Evolutionary conservation across 2,113 vertebrate species (phyloP).

Genomic region (Anser cygnoides): DNA sequence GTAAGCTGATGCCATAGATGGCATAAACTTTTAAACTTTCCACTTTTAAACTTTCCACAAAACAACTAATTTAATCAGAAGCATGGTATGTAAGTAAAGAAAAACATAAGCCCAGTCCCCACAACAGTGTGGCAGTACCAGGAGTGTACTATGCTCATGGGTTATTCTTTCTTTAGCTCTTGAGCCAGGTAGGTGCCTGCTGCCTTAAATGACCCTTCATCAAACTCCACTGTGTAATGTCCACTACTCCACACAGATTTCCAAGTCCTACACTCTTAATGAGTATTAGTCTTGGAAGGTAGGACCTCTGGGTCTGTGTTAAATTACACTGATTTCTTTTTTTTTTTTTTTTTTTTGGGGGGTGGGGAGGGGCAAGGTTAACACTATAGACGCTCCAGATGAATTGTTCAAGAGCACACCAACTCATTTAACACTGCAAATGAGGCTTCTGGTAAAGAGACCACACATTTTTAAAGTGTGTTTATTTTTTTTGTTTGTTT

Average conservation of each 20-base stretch:
- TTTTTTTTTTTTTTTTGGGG: not conserved
- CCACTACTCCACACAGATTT: not conserved
- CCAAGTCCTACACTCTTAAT: accelerated
- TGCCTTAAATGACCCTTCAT: not conserved
- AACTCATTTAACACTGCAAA: not conserved
- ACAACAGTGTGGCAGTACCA: not conserved
- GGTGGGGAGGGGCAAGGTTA: not conserved
- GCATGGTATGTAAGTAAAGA: not conserved
- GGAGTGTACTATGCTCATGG: not conserved
- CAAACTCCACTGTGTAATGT: not conserved
- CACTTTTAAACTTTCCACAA: not conserved
- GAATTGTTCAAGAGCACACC: not conserved
- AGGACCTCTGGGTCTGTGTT: not conserved
- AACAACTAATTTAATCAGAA: not conserved
- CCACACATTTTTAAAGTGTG: not conserved
- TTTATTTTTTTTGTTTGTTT: too few species aligned
- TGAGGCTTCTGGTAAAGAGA: not conserved
- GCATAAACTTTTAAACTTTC: not conserved
- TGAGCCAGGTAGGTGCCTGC: not conserved
- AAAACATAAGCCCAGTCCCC: accelerated
- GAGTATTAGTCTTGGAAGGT: not conserved
- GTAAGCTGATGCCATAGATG: not conserved
- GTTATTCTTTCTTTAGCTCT: not conserved
- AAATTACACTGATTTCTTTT: not conserved
- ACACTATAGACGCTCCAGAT: not conserved